Evolutionary conservation across 1,140 invertebrate genomes (phyloP).

Genomic region (Portunus trituberculatus): DNA sequence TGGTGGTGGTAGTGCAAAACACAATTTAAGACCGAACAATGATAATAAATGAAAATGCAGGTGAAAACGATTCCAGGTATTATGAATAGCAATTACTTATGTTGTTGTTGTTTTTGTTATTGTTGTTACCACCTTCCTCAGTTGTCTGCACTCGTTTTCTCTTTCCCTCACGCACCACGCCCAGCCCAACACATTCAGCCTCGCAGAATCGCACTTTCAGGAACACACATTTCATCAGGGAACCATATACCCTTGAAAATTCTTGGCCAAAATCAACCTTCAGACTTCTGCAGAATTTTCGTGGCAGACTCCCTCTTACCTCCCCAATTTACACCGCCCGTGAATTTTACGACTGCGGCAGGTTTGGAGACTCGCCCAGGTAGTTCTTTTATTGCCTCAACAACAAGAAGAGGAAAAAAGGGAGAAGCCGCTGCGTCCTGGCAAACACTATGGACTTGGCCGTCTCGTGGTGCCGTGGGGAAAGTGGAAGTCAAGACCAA

Average conservation of each 20-base stretch:
- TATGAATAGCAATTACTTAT: neutral
- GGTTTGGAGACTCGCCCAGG: neutral
- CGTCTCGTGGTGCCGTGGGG: neutral
- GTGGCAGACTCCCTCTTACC: neutral
- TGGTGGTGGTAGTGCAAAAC: neutral
- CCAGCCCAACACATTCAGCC: neutral
- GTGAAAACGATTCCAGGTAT: neutral
- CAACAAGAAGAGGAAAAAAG: neutral
- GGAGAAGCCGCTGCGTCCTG: neutral
- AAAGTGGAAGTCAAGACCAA: neutral
- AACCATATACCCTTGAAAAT: neutral
- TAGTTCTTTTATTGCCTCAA: slow-evolving; percentile 7
- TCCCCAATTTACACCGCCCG: slow-evolving; percentile 9
- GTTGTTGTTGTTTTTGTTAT: neutral
- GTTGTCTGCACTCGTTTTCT: neutral
- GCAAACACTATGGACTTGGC: neutral
- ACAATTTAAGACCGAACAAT: neutral
- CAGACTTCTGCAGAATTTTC: slow-evolving; percentile 7
- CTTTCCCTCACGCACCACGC: neutral
- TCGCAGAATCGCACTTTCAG: neutral
- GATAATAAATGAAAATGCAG: neutral
- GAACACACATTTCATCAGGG: neutral
- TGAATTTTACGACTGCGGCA: neutral
- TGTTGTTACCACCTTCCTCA: neutral
- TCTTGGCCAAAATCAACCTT: slow-evolving; percentile 10